Percentiles rank a stretch among this genome's conserved stretches.
phyloP scores from a whole-genome alignment of 2,797 vertebrate genomes.

The Pseudochaenichthys georgianus region DNA sequence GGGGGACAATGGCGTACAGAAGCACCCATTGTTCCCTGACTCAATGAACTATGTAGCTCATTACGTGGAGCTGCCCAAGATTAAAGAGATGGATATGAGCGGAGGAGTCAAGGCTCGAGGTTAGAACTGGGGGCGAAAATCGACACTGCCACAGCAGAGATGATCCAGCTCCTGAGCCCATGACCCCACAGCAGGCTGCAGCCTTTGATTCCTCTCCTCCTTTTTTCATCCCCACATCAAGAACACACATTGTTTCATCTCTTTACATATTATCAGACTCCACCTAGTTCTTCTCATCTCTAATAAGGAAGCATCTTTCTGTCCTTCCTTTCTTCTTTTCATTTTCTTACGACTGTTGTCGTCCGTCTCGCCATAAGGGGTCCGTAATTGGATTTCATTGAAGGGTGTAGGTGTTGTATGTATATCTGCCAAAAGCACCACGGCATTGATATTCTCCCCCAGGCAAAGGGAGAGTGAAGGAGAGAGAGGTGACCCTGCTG shows the following conservation, averaged over 20 bases:
- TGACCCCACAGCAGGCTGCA: conserved; percentile 93
- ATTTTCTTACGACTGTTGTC: conserved; percentile 63
- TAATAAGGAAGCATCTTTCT: conserved; percentile 86
- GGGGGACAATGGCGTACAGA: conserved; percentile 68
- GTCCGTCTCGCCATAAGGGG: conserved; percentile 87
- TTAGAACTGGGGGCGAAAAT: conserved; percentile 85
- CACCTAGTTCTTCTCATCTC: conserved; percentile 86
- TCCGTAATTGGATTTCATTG: conserved; percentile 89
- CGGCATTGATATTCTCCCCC: conserved; percentile 89
- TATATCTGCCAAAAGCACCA: conserved; percentile 90
- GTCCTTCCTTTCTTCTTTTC: conserved; percentile 71
- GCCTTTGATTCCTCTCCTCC: conserved; percentile 91
- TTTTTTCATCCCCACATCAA: conserved; percentile 92
- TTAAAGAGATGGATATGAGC: conserved; percentile 82
- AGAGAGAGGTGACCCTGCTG: conserved; percentile 84
- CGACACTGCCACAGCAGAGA: conserved; percentile 91
- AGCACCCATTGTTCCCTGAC: conserved; percentile 90
- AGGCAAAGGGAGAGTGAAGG: conserved; percentile 79
- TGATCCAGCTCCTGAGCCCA: conserved; percentile 91
- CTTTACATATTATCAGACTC: conserved; percentile 94
- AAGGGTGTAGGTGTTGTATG: conserved; percentile 80
- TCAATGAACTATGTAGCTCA: conserved; percentile 92
- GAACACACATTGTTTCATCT: conserved; percentile 84
- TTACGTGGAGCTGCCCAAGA: conserved; percentile 86
- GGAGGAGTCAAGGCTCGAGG: conserved; percentile 75